Conservation (phyloP, 2,888 invertebrate species). For the Drymonia ruficornis region DNA sequence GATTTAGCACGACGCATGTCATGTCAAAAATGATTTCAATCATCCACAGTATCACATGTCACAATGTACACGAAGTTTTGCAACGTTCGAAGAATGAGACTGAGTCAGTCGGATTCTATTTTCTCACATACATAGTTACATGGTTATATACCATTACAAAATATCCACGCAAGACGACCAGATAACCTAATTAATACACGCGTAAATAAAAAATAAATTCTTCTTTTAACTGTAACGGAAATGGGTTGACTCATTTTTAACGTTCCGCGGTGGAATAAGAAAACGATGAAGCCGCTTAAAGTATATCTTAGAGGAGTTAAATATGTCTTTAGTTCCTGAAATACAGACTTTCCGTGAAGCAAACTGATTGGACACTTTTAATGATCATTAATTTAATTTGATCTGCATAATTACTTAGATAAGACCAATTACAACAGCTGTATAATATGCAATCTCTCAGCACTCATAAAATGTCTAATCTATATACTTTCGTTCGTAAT, state of each 20-base stretch:
- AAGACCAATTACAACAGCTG: no score
- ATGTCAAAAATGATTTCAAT: background rate
- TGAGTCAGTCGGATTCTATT: slow-evolving; percentile 26
- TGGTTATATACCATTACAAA: slow-evolving; percentile 51
- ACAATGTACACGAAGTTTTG: slow-evolving; percentile 1
- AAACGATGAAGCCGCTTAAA: slow-evolving; percentile 8
- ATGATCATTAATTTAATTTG: no score
- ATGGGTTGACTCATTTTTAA: slow-evolving; percentile 47
- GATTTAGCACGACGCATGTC: background rate
- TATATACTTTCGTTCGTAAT: background rate
- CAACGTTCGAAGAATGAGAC: slow-evolving; percentile 19
- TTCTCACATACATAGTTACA: slow-evolving; percentile 31
- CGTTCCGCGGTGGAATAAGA: slow-evolving; percentile 28
- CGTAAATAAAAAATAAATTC: slow-evolving; percentile 46
- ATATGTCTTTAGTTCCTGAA: no score
- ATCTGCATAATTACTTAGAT: no score
- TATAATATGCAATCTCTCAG: no score
- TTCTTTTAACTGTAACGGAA: slow-evolving; percentile 57
- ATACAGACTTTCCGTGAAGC: no score
- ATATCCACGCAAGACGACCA: slow-evolving; percentile 45
- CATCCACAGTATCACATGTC: background rate
- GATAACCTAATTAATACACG: slow-evolving; percentile 45
- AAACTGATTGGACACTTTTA: no score
- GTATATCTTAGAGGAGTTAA: no score
- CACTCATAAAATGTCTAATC: no score